These are phyloP conservation scores for Scaptodrosophila lebanonensis DNA, from an alignment of 1,140 invertebrate species.

Conservation along the genomic window DNA sequence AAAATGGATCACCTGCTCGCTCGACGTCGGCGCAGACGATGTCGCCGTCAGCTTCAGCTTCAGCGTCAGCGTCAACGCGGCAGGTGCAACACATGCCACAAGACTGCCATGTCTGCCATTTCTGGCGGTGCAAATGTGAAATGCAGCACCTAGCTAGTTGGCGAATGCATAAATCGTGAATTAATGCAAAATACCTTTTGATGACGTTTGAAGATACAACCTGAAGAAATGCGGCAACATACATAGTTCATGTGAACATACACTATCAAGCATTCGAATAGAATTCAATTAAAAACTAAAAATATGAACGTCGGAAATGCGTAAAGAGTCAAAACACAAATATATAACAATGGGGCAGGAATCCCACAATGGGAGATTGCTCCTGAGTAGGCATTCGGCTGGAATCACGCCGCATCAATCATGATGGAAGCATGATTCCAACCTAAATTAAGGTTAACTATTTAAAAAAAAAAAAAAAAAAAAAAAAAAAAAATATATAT, in stretches of 20 bases:
- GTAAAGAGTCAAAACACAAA: background rate
- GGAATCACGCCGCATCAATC: no score
- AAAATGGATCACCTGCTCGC: constrained; percentile 72
- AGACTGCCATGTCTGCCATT: constrained; percentile 39
- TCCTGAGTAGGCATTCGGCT: no score
- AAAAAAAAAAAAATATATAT: no score
- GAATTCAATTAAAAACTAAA: no score
- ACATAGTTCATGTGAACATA: constrained; percentile 20
- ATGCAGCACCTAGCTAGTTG: constrained; percentile 64
- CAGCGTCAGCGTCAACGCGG: constrained; percentile 34
- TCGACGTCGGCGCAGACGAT: no score
- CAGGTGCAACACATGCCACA: constrained; percentile 61
- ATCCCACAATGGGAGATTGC: no score
- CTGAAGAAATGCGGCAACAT: constrained; percentile 41
- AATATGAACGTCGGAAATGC: background rate
- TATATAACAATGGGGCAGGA: no score
- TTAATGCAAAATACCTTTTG: constrained; percentile 76
- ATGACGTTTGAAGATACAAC: constrained; percentile 46
- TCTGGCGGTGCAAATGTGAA: constrained; percentile 60
- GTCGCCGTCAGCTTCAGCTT: background rate
- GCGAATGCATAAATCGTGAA: constrained; percentile 76
- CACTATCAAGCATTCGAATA: constrained; percentile 4
- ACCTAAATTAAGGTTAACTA: no score
- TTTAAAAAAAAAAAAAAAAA: no score
- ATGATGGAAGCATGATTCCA: no score